These are phyloP conservation scores for Drosophila kikkawai DNA, from an alignment of 1,140 invertebrate species.

Conservation along the genomic window DNA sequence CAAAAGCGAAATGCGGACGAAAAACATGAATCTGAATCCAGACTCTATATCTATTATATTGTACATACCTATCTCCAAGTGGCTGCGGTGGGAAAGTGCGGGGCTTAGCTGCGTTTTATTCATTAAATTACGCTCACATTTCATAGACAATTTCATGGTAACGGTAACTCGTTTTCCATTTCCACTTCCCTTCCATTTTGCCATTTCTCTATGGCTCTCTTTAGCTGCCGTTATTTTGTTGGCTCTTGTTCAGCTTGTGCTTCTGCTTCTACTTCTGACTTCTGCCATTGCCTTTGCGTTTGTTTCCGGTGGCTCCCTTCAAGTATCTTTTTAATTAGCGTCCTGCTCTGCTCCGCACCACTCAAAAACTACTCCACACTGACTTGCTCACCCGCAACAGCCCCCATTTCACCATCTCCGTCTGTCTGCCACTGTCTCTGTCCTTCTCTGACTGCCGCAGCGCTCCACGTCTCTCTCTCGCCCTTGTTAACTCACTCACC, in stretches of 20 bases:
- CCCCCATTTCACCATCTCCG: background rate
- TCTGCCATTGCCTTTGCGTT: constrained; percentile 10
- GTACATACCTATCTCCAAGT: constrained; percentile 20
- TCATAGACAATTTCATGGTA: constrained; percentile 80
- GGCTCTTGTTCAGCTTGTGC: constrained; percentile 2
- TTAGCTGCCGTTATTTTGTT: constrained; percentile 15
- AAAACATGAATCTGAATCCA: constrained; percentile 9
- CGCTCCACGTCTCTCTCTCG: constrained; percentile 1
- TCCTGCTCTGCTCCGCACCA: constrained; percentile 68
- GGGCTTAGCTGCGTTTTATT: constrained; percentile 64
- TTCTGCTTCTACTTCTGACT: background rate
- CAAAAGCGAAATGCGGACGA: background rate
- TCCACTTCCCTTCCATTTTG: constrained; percentile 11
- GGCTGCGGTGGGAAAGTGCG: constrained; percentile 1
- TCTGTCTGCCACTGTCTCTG: constrained; percentile 5
- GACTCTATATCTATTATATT: constrained; percentile 6
- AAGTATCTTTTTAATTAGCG: constrained; percentile 81
- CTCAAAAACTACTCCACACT: constrained; percentile 55
- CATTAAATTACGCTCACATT: constrained; percentile 81
- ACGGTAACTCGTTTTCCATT: constrained; percentile 48
- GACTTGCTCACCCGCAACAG: background rate
- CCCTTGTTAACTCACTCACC: constrained; percentile 71
- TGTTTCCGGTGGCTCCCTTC: constrained; percentile 47
- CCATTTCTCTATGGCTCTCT: constrained; percentile 16
- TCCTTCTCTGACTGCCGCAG: constrained; percentile 4